Evolutionary conservation across 2,113 vertebrate genomes (phyloP), one percentile per base, ranked within the genome.

Genomic region (Heterocephalus glaber): DNA sequence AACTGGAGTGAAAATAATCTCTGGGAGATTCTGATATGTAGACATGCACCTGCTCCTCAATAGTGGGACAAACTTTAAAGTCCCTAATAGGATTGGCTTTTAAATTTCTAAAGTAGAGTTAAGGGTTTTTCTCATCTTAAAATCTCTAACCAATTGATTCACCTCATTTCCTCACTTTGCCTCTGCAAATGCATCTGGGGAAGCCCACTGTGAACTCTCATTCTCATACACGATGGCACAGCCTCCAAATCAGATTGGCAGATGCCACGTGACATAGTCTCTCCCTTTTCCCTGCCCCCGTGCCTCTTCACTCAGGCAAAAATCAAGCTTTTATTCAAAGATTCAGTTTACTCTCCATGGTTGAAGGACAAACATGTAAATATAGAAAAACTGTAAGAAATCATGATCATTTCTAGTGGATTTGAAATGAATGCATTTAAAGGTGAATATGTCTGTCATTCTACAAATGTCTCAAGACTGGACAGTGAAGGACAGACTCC

Each of bases 271-370:
- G 10, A 44, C 26, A 63, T 7, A 16, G 8, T 20, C 41, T 49
- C 19, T 66, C 8, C 22, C 30, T 77, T 24, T n/a, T 41, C 12
- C 49, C 38, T 19, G 8, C 3, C 3, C 20, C 7, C 11, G 1
- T 17, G 8, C 35, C 41, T 86, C 72, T 52, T 89, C 41, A 56
- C 26, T 86, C 17, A 84, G 52, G 61, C 28, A 92, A 63, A 70
- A 90, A 96, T 76, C 14, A 60, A 92, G n/a, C 4, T 91, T 93
- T 95, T 65, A 35, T 70, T 91, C 72, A 76, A 92, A 60, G 10
- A 91, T 89, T 92, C 72, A 52, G 38, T n/a, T 84, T 86, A 47
- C 33, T 76, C 13, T 90, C 52, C 58, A 26, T 79, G 35, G 52
- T 7, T 86, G 68, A 95, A 82, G 24, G 44, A 47, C 17, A 89